A percentile compares a stretch with the other conserved stretches of the same genome.
Conservation (phyloP, 2,888 invertebrate genomes). For the Gastrophysa polygoni region DNA sequence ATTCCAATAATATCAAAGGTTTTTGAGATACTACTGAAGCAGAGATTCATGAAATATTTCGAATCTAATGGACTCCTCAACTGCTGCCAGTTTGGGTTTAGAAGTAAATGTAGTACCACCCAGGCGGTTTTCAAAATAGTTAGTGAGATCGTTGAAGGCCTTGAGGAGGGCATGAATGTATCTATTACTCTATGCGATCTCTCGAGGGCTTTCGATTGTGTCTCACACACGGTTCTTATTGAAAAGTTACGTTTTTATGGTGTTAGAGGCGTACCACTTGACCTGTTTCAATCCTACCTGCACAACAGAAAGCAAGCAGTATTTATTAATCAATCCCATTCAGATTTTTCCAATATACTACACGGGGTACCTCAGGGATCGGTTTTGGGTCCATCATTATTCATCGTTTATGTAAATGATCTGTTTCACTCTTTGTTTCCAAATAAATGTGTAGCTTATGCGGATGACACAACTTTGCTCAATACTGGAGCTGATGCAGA, state of each 20-base stretch:
- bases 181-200: slow-evolving; percentile 14
- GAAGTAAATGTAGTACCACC: slow-evolving; percentile 1
- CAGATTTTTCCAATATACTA: background rate
- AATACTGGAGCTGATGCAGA: background rate
- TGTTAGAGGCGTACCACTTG: background rate
- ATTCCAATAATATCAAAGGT: background rate
- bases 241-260: background rate
- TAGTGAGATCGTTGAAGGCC: background rate
- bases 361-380: background rate
- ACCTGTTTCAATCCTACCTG: background rate
- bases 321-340: background rate
- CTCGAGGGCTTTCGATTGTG: slow-evolving; percentile 13
- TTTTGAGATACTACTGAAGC: background rate
- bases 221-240: background rate
- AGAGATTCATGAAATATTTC: slow-evolving; percentile 3
- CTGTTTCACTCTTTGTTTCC: too few relatives aligned
- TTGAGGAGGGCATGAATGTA: slow-evolving; percentile 6
- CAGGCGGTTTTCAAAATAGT: slow-evolving; percentile 6
- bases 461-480: too few relatives aligned
- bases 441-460: too few relatives aligned
- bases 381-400: background rate
- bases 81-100: slow-evolving; percentile 8
- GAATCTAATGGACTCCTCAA: background rate
- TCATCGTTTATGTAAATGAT: background rate
- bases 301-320: background rate